phyloP scores from a whole-genome alignment of 2,113 vertebrate species.

The Protobothrops mucrosquamatus region DNA sequence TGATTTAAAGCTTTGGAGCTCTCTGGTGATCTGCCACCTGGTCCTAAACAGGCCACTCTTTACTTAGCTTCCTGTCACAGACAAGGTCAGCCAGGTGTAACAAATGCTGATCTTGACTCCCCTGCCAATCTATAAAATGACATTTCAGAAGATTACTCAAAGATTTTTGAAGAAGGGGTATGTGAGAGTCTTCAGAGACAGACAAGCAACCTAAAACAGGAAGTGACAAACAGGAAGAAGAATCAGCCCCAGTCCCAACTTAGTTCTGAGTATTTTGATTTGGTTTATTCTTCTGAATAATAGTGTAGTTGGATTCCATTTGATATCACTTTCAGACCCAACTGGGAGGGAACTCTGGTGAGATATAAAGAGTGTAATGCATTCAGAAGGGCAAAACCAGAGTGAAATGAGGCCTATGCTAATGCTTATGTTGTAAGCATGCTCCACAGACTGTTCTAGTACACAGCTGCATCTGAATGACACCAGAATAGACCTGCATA shows the following conservation, averaged over 20 bases:
- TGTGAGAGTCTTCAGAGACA: neutral
- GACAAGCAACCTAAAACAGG: neutral
- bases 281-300: neutral
- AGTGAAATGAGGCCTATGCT: neutral
- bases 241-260: neutral
- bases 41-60: neutral
- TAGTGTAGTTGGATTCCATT: neutral
- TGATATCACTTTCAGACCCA: neutral
- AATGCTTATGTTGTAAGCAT: neutral
- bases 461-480: neutral
- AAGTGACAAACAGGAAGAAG: neutral
- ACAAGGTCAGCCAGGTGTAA: neutral
- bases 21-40: neutral
- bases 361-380: neutral
- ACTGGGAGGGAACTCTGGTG: neutral
- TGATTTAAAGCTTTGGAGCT: neutral
- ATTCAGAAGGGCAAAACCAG: neutral
- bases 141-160: neutral
- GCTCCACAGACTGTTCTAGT: neutral
- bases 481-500: neutral
- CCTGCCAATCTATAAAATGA: neutral
- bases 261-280: neutral
- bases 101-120: neutral
- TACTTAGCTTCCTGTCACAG: neutral
- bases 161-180: neutral